phyloP scores from a whole-genome alignment of 2,797 vertebrate genomes.

The Lepidocolaptes lacrymiger region DNA sequence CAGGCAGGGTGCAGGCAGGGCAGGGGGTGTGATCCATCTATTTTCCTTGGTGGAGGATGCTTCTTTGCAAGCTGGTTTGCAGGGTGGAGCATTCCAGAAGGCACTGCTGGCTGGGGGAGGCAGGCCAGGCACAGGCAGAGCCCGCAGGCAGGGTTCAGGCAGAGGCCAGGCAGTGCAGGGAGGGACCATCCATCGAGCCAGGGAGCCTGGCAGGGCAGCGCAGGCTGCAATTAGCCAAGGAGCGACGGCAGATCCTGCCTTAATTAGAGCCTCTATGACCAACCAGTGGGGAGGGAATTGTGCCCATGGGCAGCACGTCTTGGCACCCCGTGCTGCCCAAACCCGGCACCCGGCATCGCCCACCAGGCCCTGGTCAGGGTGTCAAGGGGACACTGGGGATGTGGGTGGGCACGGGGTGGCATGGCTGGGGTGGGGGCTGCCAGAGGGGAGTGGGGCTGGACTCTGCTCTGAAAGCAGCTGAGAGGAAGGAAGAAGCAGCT shows the following conservation, averaged over 20 bases:
- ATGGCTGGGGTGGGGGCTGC: not conserved
- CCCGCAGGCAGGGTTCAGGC: constrained; percentile 34
- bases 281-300: not conserved
- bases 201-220: not conserved
- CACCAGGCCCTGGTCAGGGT: accelerated
- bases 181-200: not conserved
- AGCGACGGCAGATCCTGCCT: not conserved
- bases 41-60: not conserved
- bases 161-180: constrained; percentile 1
- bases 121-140: not conserved
- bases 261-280: not conserved
- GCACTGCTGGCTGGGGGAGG: not conserved
- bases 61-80: not conserved
- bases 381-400: accelerated
- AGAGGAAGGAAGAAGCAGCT: constrained; percentile 63
- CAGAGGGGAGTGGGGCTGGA: not conserved
- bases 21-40: not conserved
- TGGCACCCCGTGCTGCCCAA: not conserved
- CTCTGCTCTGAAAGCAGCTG: constrained; percentile 4
- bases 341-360: not conserved
- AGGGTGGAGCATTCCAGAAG: not conserved
- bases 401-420: not conserved
- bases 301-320: not conserved
- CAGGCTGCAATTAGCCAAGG: constrained; percentile 42
- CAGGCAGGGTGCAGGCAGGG: not conserved